phyloP scores from a whole-genome alignment of 2,888 invertebrate species.

The Altica lythri region DNA sequence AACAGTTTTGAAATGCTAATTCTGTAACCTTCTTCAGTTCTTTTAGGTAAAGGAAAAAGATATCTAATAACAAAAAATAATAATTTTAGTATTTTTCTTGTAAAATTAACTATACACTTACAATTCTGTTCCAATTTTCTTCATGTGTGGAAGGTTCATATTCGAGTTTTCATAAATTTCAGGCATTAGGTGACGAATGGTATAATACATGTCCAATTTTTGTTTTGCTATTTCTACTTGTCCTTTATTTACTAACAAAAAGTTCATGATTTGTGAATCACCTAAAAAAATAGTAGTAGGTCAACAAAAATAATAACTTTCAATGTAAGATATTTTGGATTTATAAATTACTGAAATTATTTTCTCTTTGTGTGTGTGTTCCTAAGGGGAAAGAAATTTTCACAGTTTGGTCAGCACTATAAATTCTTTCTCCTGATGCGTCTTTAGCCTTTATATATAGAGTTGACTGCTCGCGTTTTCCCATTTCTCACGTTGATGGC shows the following conservation, averaged over 20 bases:
- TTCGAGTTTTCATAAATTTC: constrained; percentile 47
- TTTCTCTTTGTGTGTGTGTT: no score
- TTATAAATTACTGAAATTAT: not conserved
- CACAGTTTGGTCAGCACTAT: no score
- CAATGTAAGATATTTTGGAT: not conserved
- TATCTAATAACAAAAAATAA: constrained; percentile 47
- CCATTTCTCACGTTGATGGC: no score
- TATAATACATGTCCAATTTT: constrained; percentile 47
- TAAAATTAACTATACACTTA: constrained; percentile 36
- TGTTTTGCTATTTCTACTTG: constrained; percentile 44
- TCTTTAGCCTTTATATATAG: not conserved
- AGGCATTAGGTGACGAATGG: constrained; percentile 42
- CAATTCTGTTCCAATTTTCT: constrained; percentile 37
- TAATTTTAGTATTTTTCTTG: not conserved
- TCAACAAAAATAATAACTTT: not conserved
- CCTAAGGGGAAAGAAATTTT: no score
- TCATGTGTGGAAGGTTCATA: constrained; percentile 35
- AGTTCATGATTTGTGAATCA: constrained; percentile 35
- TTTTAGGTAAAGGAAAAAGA: constrained; percentile 57
- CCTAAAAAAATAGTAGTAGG: constrained; percentile 31
- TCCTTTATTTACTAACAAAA: constrained; percentile 42
- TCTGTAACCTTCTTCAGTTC: constrained; percentile 56
- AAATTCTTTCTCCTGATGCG: not conserved
- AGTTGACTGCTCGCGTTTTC: not conserved
- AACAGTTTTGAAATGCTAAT: constrained; percentile 57